A percentile compares a stretch with the other conserved stretches of the same genome.
phyloP scores from a whole-genome alignment of 2,888 invertebrate genomes.

The Bombylius major region DNA sequence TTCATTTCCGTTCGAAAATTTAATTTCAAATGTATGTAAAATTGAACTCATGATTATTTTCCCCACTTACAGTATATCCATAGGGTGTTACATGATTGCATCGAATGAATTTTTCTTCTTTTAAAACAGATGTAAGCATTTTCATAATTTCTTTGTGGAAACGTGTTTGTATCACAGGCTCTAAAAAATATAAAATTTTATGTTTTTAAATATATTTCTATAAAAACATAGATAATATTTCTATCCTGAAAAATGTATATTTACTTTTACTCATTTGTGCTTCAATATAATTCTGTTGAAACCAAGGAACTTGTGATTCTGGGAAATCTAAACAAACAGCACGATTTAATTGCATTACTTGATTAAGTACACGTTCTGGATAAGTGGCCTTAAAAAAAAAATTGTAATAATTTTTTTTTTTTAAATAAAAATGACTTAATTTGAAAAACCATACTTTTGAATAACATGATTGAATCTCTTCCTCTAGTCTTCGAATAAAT shows the following conservation, averaged over 20 bases:
- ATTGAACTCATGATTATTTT: no score
- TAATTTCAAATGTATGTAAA: no score
- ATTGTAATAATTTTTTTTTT: slow-evolving; percentile 1
- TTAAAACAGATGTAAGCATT: slow-evolving; percentile 22
- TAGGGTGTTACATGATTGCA: slow-evolving; percentile 35
- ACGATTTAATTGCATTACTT: slow-evolving; percentile 49
- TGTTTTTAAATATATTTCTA: not conserved
- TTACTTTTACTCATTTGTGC: slow-evolving; percentile 39
- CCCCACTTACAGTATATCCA: slow-evolving; percentile 26
- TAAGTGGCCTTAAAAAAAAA: slow-evolving; percentile 39
- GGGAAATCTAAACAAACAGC: slow-evolving; percentile 51
- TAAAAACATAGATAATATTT: not conserved
- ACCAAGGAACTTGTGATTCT: slow-evolving; percentile 50
- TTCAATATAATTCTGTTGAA: slow-evolving; percentile 48
- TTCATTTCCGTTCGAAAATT: no score
- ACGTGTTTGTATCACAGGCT: slow-evolving; percentile 14
- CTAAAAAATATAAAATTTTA: slow-evolving; percentile 6
- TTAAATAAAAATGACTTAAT: not conserved
- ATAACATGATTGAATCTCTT: slow-evolving; percentile 43
- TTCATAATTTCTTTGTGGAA: slow-evolving; percentile 25
- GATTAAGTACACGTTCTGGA: slow-evolving; percentile 40
- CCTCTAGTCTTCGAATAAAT: slow-evolving; percentile 46
- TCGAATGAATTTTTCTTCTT: slow-evolving; percentile 25
- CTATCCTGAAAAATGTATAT: slow-evolving; percentile 2
- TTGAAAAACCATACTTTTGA: slow-evolving; percentile 34